Percentiles rank a stretch among this genome's conserved stretches.
phyloP scores from a whole-genome alignment of 2,888 invertebrate species.

The Drosophila helvetica region DNA sequence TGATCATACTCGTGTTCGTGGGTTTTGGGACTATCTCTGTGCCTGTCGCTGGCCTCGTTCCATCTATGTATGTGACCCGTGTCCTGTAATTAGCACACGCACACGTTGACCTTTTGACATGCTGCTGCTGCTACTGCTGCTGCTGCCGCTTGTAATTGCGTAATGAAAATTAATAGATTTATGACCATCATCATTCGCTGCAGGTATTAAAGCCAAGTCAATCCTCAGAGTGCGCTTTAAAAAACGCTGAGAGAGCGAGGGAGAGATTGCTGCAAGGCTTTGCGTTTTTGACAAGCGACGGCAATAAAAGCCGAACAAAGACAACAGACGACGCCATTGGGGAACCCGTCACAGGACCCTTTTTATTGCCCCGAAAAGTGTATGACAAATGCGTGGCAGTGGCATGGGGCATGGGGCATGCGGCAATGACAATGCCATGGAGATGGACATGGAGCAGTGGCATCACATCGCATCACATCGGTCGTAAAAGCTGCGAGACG shows the following conservation, averaged over 20 bases:
- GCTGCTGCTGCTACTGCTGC: neutral
- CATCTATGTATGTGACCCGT: slow-evolving; percentile 11
- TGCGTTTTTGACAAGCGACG: slow-evolving; percentile 22
- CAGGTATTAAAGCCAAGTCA: slow-evolving; percentile 20
- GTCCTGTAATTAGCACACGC: slow-evolving; percentile 58
- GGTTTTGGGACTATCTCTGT: neutral
- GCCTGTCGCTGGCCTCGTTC: neutral
- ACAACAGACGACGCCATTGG: slow-evolving; percentile 19
- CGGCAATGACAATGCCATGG: no score
- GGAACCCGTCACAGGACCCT: slow-evolving; percentile 48
- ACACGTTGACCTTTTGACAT: slow-evolving; percentile 56
- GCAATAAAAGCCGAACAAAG: slow-evolving; percentile 33
- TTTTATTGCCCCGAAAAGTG: slow-evolving; percentile 71
- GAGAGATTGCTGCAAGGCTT: slow-evolving; percentile 8
- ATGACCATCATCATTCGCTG: slow-evolving; percentile 24
- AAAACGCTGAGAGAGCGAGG: neutral
- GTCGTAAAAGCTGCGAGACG: slow-evolving; percentile 61
- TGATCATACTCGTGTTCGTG: slow-evolving; percentile 17
- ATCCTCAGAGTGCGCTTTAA: slow-evolving; percentile 36
- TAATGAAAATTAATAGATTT: slow-evolving; percentile 59
- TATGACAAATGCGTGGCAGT: slow-evolving; percentile 71
- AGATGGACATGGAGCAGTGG: neutral
- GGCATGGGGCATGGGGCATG: neutral
- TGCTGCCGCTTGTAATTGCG: slow-evolving; percentile 43
- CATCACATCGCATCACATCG: slow-evolving; percentile 23